A percentile compares a stretch with the other conserved stretches of the same genome.
phyloP scores from a whole-genome alignment of 2,113 vertebrate species.

The Archocentrus centrarchus region DNA sequence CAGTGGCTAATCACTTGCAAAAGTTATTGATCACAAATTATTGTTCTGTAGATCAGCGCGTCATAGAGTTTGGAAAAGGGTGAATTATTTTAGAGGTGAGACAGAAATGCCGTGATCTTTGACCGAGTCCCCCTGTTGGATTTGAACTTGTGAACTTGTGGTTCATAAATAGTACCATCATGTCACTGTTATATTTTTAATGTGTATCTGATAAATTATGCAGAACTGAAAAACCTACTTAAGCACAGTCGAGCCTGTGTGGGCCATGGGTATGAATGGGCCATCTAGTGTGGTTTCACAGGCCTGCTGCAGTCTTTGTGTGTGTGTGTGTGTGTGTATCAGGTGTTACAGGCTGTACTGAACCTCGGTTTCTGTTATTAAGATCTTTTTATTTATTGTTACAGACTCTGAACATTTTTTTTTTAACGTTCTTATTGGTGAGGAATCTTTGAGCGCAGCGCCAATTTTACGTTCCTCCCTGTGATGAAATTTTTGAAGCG shows the following conservation, averaged over 20 bases:
- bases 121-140: background rate
- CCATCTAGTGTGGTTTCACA: background rate
- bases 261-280: background rate
- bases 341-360: background rate
- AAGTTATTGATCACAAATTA: background rate
- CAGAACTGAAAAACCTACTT: background rate
- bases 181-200: constrained; percentile 8
- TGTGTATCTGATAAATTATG: constrained; percentile 1
- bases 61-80: background rate
- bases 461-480: too few species aligned
- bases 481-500: background rate
- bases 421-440: background rate
- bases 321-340: too few species aligned
- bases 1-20: background rate
- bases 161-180: background rate
- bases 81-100: background rate
- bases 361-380: background rate
- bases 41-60: background rate
- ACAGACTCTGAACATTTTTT: background rate
- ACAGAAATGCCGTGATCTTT: background rate
- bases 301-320: too few species aligned
- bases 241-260: background rate
- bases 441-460: background rate
- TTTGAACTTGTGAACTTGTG: background rate
- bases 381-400: background rate